Percentiles rank a stretch among this genome's conserved stretches.
These are phyloP conservation scores for Liodrosophila aerea DNA, from an alignment of 2,888 invertebrate species.

Conservation along the genomic window DNA sequence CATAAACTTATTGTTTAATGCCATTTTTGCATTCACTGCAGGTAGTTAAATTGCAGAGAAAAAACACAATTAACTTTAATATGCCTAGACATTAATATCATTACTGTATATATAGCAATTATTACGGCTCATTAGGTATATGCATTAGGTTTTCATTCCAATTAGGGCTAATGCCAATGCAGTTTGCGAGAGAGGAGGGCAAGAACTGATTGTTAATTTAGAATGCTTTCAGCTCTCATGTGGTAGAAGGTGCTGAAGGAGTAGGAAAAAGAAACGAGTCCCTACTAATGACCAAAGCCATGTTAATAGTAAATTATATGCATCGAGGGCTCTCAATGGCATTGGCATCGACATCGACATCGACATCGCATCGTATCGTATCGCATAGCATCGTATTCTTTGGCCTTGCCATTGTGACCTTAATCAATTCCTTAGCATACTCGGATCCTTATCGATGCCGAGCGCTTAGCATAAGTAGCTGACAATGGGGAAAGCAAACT, in stretches of 20 bases:
- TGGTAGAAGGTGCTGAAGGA: neutral
- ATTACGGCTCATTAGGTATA: too few species aligned
- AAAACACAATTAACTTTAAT: too few species aligned
- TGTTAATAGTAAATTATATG: constrained; percentile 50
- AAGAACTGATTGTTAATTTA: neutral
- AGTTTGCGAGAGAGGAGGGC: neutral
- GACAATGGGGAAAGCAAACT: constrained; percentile 27
- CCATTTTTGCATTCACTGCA: too few species aligned
- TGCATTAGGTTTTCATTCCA: constrained; percentile 5
- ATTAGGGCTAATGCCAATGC: constrained; percentile 18
- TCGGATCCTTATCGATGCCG: constrained; percentile 35
- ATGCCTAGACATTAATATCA: too few species aligned
- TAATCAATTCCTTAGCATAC: constrained; percentile 49
- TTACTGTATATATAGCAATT: too few species aligned
- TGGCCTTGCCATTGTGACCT: constrained; percentile 25
- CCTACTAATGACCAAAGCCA: constrained; percentile 26
- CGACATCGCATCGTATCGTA: neutral
- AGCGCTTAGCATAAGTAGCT: constrained; percentile 24
- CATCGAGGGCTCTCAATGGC: too few species aligned
- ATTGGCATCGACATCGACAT: constrained; percentile 1
- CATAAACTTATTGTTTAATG: too few species aligned
- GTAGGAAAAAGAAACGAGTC: neutral
- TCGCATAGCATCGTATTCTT: constrained; percentile 4
- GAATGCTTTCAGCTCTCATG: too few species aligned
- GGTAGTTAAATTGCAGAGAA: too few species aligned